phyloP scores from a whole-genome alignment of 2,888 invertebrate genomes.

The Octodonta nipae region DNA sequence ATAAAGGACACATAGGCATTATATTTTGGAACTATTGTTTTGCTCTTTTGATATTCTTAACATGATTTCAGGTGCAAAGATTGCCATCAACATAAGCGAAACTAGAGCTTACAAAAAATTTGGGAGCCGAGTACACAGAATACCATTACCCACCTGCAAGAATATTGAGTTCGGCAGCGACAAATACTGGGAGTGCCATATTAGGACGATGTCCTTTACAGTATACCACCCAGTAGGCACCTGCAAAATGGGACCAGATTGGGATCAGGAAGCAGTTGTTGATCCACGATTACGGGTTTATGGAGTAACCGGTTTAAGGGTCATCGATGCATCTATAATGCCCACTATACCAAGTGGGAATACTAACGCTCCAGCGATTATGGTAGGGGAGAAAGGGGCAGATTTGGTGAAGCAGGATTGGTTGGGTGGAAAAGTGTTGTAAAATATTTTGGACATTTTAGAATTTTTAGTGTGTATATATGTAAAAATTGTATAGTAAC shows the following conservation, averaged over 20 bases:
- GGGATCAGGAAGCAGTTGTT: conserved; percentile 68
- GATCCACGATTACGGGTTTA: conserved; percentile 66
- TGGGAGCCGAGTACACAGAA: conserved; percentile 32
- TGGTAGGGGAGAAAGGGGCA: conserved; percentile 81
- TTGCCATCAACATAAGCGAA: conserved; percentile 58
- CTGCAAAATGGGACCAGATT: conserved; percentile 73
- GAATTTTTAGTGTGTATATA: too few relatives aligned
- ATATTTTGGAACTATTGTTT: too few relatives aligned
- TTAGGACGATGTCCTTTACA: conserved; percentile 75
- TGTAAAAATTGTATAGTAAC: too few relatives aligned
- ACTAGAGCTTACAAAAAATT: conserved; percentile 69
- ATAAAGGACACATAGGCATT: too few relatives aligned
- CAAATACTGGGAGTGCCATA: conserved; percentile 76
- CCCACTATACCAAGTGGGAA: conserved; percentile 80
- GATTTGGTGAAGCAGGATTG: conserved; percentile 78
- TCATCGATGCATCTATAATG: conserved; percentile 81
- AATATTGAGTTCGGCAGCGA: conserved; percentile 61
- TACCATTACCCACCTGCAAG: conserved; percentile 13
- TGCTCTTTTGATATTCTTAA: too few relatives aligned
- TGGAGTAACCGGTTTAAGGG: conserved; percentile 63
- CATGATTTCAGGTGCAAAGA: conserved; percentile 48
- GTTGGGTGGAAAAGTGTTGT: conserved; percentile 31
- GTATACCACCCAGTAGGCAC: conserved; percentile 84
- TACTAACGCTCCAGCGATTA: conserved; percentile 82
- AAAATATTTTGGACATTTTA: neutral